These are phyloP conservation scores for Elanoides forficatus DNA, from an alignment of 2,113 vertebrate species.

Conservation along the genomic window DNA sequence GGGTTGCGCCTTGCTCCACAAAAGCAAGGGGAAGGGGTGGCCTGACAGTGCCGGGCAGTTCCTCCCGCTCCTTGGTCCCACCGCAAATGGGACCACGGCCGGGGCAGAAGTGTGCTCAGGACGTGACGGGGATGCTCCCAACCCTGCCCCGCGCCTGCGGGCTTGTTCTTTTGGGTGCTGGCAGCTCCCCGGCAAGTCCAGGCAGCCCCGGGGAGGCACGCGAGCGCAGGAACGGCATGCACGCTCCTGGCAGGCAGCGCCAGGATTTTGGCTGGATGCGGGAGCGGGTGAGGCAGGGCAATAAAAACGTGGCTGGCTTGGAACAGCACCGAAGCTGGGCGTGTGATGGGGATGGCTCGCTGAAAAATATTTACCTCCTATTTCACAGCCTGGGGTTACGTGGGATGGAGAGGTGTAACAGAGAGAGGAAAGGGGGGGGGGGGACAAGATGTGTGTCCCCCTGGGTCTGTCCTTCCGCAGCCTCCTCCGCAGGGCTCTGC, in stretches of 20 bases:
- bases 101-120: not conserved
- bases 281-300: not conserved
- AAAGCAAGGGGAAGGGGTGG: not conserved
- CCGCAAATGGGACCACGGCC: fast-evolving
- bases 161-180: not conserved
- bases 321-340: not conserved
- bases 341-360: not conserved
- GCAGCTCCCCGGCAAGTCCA: not conserved
- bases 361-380: not conserved
- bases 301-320: not conserved
- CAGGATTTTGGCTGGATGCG: not conserved
- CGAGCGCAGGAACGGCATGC: not conserved
- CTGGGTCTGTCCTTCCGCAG: fast-evolving
- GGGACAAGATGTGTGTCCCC: not conserved
- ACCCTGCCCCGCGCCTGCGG: fast-evolving
- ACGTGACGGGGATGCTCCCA: not conserved
- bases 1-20: not conserved
- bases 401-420: not conserved
- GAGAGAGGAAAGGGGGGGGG: not conserved
- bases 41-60: fast-evolving
- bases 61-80: not conserved
- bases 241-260: not conserved
- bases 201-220: not conserved
- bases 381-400: not conserved
- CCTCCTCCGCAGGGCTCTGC: not conserved